Evolutionary conservation across 2,113 vertebrate genomes (phyloP), one percentile per base, ranked within the genome.

Genomic region (Nycticebus coucang): DNA sequence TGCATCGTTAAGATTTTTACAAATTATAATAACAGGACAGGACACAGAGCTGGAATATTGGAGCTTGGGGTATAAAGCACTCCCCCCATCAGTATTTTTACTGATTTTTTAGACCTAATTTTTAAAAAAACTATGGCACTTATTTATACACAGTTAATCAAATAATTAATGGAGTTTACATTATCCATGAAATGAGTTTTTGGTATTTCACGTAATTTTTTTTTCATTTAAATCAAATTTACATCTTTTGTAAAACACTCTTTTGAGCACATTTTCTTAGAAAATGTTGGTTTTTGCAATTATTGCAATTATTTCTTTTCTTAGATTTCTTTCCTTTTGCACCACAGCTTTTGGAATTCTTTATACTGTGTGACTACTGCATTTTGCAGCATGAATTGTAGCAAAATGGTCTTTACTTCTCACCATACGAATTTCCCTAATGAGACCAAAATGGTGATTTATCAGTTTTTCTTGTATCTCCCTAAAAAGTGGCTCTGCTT

Each of bases 1-100:
- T 99, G 98, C 99, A 97, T 94, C 98, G 99, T 98, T 99, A 98
- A 98, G 96, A 97, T 98, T 99, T 98, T 98, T 98, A 97, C 97
- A 97, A 96, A 98, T 97, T 59, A 95, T 94, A 86, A 90, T 95
- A 93, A 95, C 87, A 98, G 97, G 90, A 98, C 97, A 97, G 98
- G 98, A 99, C 98, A 98, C 98, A 98, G 97, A 97, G 98, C 96
- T 98, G 97, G 95, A 98, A 98, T 98, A 97, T 98, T 98, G 93
- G 97, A 97, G 98, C 94, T 97, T 98, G 98, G 98, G 98, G 98
- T 98, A 98, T 97, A 98, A 98, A 98, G 98, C 98, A 97, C 98
- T 98, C 97, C 98, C 97, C 96, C 98, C 98, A 98, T 98, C 98
- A 98, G 98, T 99, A 98, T 98, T 98, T 98, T 98, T 98, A 98